Conservation (phyloP, 2,113 vertebrate species). For the Polyodon spathula region DNA sequence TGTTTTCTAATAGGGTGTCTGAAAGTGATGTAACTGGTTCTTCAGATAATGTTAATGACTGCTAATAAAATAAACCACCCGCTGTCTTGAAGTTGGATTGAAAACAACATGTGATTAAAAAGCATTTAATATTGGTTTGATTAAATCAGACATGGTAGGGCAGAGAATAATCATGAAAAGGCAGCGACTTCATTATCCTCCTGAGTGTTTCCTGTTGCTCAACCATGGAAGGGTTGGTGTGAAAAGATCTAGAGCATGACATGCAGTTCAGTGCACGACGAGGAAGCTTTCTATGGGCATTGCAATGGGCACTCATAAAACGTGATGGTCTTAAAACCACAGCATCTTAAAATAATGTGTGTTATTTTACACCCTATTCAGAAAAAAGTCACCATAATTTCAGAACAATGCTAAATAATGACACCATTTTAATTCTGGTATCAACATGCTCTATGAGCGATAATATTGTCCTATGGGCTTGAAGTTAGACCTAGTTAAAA, state of each 20-base stretch:
- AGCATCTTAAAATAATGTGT: too few species aligned
- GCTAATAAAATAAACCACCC: constrained; percentile 12
- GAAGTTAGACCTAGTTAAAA: too few species aligned
- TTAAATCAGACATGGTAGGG: constrained; percentile 5
- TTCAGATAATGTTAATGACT: constrained; percentile 9
- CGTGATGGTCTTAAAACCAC: too few species aligned
- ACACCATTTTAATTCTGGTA: background rate
- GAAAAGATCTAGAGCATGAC: too few species aligned
- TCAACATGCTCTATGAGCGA: too few species aligned
- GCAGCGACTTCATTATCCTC: background rate
- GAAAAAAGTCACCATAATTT: background rate
- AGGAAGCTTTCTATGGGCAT: too few species aligned
- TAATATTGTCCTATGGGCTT: too few species aligned
- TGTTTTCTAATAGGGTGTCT: constrained; percentile 4
- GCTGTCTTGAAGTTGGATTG: background rate
- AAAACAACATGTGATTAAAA: constrained; percentile 1
- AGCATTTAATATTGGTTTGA: constrained; percentile 6
- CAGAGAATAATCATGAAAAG: background rate
- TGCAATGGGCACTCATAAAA: too few species aligned
- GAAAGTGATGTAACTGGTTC: constrained; percentile 1
- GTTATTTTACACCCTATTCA: too few species aligned
- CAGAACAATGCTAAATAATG: background rate
- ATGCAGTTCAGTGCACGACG: too few species aligned
- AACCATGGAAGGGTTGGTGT: background rate
- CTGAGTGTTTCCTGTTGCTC: background rate